A percentile compares a stretch with the other conserved stretches of the same genome.
Evolutionary conservation across 2,888 invertebrate genomes (phyloP).

Genomic region (Aphrophora alni): DNA sequence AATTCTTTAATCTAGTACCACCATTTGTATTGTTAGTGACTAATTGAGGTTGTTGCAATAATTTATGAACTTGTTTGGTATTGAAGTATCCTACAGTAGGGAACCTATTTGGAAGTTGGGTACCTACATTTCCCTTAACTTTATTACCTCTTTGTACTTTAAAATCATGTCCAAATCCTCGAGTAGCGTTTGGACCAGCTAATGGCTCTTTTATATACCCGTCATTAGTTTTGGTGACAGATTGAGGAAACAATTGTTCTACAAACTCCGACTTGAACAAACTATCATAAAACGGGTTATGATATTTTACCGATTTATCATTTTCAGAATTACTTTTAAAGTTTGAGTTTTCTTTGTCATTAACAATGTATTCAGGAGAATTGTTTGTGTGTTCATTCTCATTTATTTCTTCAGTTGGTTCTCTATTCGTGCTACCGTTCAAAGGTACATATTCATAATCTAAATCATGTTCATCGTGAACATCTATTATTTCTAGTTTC

Average conservation of each 20-base stretch:
- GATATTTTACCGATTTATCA: neutral
- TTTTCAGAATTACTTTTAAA: conserved; percentile 3
- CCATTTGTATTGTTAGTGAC: neutral
- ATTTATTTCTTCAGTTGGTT: conserved; percentile 26
- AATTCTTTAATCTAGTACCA: neutral
- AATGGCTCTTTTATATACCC: conserved; percentile 29
- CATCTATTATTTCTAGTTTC: neutral
- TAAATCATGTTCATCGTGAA: conserved; percentile 11
- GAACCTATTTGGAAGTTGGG: conserved; percentile 24
- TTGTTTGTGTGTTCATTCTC: conserved; percentile 26
- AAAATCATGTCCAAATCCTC: conserved; percentile 39
- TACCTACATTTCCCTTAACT: conserved; percentile 10
- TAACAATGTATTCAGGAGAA: neutral
- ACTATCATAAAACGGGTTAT: neutral
- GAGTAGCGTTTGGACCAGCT: conserved; percentile 32
- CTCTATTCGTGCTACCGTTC: neutral
- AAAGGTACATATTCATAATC: conserved; percentile 20
- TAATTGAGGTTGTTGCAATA: neutral
- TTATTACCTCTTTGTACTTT: conserved; percentile 30
- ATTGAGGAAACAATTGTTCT: conserved; percentile 7
- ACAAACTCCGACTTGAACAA: neutral
- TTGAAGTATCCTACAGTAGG: conserved; percentile 35
- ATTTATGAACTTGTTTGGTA: conserved; percentile 31
- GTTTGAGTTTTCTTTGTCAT: neutral
- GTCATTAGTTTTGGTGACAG: neutral